phyloP scores from a whole-genome alignment of 2,797 vertebrate genomes.

The Sciurus carolinensis region DNA sequence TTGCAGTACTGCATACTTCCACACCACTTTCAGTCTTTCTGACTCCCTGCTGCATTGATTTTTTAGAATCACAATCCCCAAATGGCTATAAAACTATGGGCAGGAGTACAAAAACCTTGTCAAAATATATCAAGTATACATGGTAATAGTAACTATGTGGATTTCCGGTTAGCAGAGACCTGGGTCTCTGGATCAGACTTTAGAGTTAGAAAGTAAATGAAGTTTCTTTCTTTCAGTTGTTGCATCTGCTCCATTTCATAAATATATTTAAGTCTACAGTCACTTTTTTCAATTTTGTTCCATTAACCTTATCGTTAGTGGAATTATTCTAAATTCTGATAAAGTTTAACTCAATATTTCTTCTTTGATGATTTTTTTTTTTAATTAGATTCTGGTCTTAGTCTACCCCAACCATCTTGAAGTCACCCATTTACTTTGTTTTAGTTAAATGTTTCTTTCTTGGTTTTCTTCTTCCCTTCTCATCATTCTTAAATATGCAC shows the following conservation, averaged over 20 bases:
- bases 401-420: neutral
- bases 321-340: neutral
- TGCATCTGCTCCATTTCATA: neutral
- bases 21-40: constrained; percentile 51
- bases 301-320: neutral
- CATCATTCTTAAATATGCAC: neutral
- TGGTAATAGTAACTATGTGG: constrained; percentile 1
- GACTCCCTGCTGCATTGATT: constrained; percentile 70
- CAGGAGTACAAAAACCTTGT: constrained; percentile 47
- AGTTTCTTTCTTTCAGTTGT: neutral
- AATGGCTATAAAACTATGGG: constrained; percentile 58
- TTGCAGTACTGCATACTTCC: constrained; percentile 13
- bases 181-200: constrained; percentile 47
- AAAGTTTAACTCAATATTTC: neutral
- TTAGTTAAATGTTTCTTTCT: neutral
- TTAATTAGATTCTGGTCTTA: neutral
- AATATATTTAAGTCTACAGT: neutral
- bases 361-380: neutral
- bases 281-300: constrained; percentile 19
- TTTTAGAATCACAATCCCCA: constrained; percentile 19
- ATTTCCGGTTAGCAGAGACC: constrained; percentile 58
- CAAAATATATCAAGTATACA: neutral
- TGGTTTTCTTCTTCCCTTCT: neutral
- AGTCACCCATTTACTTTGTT: neutral
- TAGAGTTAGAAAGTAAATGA: constrained; percentile 7